These are phyloP conservation scores for Chalcis sispes DNA, from an alignment of 2,888 invertebrate species.

Conservation along the genomic window DNA sequence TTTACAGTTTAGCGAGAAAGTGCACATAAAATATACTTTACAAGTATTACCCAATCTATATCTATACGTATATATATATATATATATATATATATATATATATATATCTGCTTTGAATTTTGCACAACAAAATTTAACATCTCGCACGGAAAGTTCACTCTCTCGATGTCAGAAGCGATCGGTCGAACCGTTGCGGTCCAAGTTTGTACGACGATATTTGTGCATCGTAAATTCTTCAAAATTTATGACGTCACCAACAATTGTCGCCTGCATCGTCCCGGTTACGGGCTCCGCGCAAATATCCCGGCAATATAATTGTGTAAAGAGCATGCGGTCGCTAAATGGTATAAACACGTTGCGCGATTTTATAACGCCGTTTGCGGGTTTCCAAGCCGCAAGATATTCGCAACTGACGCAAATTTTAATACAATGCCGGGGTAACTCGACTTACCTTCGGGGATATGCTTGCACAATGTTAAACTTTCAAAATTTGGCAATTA, in stretches of 20 bases:
- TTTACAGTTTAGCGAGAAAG: too few relatives aligned
- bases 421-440: too few relatives aligned
- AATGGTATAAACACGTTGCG: conserved; percentile 62
- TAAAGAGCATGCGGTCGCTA: conserved; percentile 57
- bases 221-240: conserved; percentile 58
- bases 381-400: conserved; percentile 47
- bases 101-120: conserved; percentile 50
- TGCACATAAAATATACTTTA: too few relatives aligned
- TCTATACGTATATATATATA: too few relatives aligned
- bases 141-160: too few relatives aligned
- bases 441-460: too few relatives aligned
- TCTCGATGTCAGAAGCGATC: too few relatives aligned
- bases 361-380: conserved; percentile 57
- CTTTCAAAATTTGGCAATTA: too few relatives aligned
- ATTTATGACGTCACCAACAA: conserved; percentile 56
- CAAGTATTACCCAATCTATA: too few relatives aligned
- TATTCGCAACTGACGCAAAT: neutral
- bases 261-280: conserved; percentile 8
- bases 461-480: too few relatives aligned
- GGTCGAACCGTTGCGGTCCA: neutral
- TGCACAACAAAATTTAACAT: conserved; percentile 25
- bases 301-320: conserved; percentile 6
- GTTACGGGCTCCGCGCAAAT: conserved; percentile 1
- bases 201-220: conserved; percentile 14
- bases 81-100: too few relatives aligned